Evolutionary conservation across 2,113 vertebrate genomes (phyloP), one percentile per base, ranked within the genome.

Genomic region (Neolamprologus kungweensis): DNA sequence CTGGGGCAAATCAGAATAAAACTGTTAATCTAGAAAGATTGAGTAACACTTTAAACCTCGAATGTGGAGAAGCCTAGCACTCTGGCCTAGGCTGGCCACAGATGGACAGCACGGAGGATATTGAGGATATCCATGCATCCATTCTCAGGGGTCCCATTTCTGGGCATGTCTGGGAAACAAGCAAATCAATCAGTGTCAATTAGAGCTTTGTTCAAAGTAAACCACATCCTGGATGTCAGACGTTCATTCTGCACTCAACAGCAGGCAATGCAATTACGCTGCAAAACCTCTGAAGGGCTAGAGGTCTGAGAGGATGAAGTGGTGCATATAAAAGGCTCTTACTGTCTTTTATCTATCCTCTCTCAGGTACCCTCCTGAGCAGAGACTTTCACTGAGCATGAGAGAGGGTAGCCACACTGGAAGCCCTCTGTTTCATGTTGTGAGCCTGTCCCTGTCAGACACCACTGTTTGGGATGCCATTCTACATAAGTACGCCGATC

Each of bases 131-230:
- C 54, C 78, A 50, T 84, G 11, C 81, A 54, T 92, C 88, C 85
- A 14, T 91, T 84, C 92, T 91, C 92, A 65, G 23, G 86, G 91
- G 88, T 83, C 79, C 81, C 71, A 21, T 92, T 89, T 90, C 90
- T 90, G 88, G 92, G 90, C 81, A 89, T 89, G 92, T 96, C 95
- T 93, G 71, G 83, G 85, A 95, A 96, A 93, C 86, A 86, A 92
- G 89, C 88, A 93, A 92, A 96, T 97, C 96, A 96, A 96, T 97
- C 96, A 92, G 91, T 94, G 95, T 97, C 96, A 96, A 96, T 97
- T 97, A 96, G 90, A 91, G 90, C 86, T 83, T 81, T 16, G 84
- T 91, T 96, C 92, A 94, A 96, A 96, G 95, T 80, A 54, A 92
- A 87, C 93, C 94, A 95, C 95, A 95, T 95, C 95, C 95, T 95